Conservation (phyloP, 1,140 invertebrate genomes). For the Hylaeus volcanicus region DNA sequence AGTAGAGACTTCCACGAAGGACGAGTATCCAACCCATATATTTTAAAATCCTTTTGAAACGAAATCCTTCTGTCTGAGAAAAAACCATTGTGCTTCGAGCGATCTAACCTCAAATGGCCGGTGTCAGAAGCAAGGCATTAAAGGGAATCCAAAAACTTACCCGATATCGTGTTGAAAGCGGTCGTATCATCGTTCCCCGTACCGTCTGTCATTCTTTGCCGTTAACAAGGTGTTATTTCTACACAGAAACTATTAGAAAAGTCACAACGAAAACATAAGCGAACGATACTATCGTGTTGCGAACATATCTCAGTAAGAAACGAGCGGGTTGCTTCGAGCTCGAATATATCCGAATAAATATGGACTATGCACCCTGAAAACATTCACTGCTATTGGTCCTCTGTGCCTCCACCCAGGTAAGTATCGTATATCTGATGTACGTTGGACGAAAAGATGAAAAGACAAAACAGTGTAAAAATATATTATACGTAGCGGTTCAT, state of each 20-base stretch:
- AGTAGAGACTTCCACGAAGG: no score
- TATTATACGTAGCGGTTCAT: no score
- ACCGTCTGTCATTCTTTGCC: conserved; percentile 52
- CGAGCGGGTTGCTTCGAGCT: conserved; percentile 18
- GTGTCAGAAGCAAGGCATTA: not conserved
- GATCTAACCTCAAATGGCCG: conserved; percentile 53
- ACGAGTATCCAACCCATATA: not conserved
- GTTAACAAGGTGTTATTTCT: not conserved
- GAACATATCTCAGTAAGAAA: conserved; percentile 17
- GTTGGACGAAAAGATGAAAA: no score
- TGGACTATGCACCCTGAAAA: conserved; percentile 3
- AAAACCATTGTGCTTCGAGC: conserved; percentile 9
- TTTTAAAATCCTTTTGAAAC: not conserved
- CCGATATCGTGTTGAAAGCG: conserved; percentile 42
- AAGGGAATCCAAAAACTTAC: conserved; percentile 32
- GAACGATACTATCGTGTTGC: conserved; percentile 18
- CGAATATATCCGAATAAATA: not conserved
- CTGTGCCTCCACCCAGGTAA: no score
- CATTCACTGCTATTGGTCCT: not conserved
- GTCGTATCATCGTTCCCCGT: conserved; percentile 34
- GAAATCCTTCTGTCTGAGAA: not conserved
- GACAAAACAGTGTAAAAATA: no score
- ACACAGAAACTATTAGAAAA: conserved; percentile 5
- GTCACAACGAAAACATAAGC: conserved; percentile 14
- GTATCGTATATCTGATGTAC: no score